Evolutionary conservation across 2,113 vertebrate species (phyloP).

Genomic region (Oncorhynchus clarkii): DNA sequence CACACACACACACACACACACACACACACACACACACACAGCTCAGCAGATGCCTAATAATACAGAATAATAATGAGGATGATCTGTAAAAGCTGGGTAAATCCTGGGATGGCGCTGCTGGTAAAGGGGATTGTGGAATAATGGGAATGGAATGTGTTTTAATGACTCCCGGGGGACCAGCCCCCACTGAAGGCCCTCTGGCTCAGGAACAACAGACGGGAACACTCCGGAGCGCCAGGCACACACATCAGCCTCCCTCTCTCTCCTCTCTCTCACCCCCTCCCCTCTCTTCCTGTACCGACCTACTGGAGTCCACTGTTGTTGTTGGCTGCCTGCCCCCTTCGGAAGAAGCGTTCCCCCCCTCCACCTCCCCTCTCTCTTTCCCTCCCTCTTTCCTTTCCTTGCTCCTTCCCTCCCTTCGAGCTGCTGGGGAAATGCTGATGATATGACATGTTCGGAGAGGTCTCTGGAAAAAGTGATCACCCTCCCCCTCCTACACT

Average conservation of each 20-base stretch:
- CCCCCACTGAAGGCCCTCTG: slow-evolving; percentile 79
- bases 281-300: slow-evolving; percentile 86
- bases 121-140: slow-evolving; percentile 73
- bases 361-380: slow-evolving; percentile 1
- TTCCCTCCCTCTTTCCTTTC: slow-evolving; percentile 20
- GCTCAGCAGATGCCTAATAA: slow-evolving; percentile 39
- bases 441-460: slow-evolving; percentile 82
- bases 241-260: slow-evolving; percentile 78
- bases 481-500: slow-evolving; percentile 25
- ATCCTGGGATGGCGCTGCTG: slow-evolving; percentile 62
- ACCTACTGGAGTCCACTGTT: slow-evolving; percentile 94
- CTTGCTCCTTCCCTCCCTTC: slow-evolving; percentile 32
- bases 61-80: slow-evolving; percentile 46
- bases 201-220: slow-evolving; percentile 68
- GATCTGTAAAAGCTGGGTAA: slow-evolving; percentile 33
- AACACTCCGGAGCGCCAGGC: slow-evolving; percentile 64
- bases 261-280: slow-evolving; percentile 11
- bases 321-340: slow-evolving; percentile 86
- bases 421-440: slow-evolving; percentile 77
- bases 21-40: slow-evolving; percentile 23
- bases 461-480: slow-evolving; percentile 68
- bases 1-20: background rate
- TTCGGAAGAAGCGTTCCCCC: slow-evolving; percentile 70
- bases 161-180: slow-evolving; percentile 77
- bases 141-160: slow-evolving; percentile 71